These are phyloP conservation scores for Frankliniella fusca DNA, from an alignment of 2,888 invertebrate species.

Conservation along the genomic window DNA sequence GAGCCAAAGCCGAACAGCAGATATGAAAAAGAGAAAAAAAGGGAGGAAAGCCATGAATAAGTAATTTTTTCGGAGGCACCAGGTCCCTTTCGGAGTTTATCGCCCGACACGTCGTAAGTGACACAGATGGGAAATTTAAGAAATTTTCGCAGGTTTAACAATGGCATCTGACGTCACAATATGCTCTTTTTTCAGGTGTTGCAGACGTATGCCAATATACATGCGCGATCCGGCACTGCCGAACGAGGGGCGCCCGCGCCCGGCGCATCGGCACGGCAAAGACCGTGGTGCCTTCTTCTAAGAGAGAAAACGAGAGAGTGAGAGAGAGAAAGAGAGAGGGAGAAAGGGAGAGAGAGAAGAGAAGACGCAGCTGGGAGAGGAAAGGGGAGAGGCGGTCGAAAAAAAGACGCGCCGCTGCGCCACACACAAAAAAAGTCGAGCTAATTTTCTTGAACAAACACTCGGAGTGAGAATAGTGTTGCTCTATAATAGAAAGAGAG, in stretches of 20 bases:
- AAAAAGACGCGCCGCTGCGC: constrained; percentile 11
- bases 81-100: too few relatives aligned
- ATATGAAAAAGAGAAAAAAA: neutral
- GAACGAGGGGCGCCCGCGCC: neutral
- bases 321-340: constrained; percentile 29
- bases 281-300: neutral
- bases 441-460: constrained; percentile 25
- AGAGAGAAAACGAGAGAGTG: constrained; percentile 36
- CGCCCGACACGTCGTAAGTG: too few relatives aligned
- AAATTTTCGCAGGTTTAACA: too few relatives aligned
- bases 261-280: neutral
- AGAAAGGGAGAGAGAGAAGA: neutral
- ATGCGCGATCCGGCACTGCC: too few relatives aligned
- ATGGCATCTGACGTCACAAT: too few relatives aligned
- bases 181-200: too few relatives aligned
- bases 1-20: too few relatives aligned
- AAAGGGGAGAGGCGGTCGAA: neutral
- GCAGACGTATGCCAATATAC: too few relatives aligned
- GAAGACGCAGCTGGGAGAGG: neutral
- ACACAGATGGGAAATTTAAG: too few relatives aligned
- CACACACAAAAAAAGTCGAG: neutral
- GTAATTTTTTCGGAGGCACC: neutral
- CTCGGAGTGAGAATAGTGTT: constrained; percentile 16
- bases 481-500: constrained; percentile 16
- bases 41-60: neutral